Evolutionary conservation across 2,113 vertebrate species (phyloP), one percentile per base, ranked within the genome.

Genomic region (Ailurus styani): DNA sequence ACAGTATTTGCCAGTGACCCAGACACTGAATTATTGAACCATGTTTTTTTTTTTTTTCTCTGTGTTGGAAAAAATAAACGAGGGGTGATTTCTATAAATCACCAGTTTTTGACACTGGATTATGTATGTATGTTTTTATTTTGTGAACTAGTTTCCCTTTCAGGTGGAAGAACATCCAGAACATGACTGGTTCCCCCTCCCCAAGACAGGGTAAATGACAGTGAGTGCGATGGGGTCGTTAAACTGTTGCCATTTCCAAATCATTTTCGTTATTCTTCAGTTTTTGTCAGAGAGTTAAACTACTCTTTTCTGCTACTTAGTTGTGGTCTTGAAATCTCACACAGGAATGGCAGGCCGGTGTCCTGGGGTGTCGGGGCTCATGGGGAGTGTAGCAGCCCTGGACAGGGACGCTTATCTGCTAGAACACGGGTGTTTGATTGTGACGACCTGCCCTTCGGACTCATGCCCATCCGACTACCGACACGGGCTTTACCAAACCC

Each of bases 81-180:
- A 45, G 0, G 23, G 78, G 83, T 86, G 96, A 87, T 95, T 84
- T 91, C 68, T 89, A 4, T 37, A 54, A 77, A 25, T 97, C 90
- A 40, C 96, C n/a, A 45, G 55, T 93, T 85, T 97, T 78, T 42
- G 93, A 87, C 96, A 90, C 94, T 96, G 96, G 91, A 87, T 96
- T 52, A 64, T 57, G 27, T 52, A 64, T 57, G 27, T 79, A 68
- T 45, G 90, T 70, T 75, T 95, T 87, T 31, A 27, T 75, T 66
- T 50, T 95, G 87, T 92, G 87, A 75, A 29, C 73, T 57, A 42
- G 89, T 77, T 93, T 94, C 66, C n/a, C 60, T 91, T 57, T 62
- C 37, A 47, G 94, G 72, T 87, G 3, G 37, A 9, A 72, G 88
- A 86, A 77, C 75, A 20, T 79, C 93, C 45, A 77, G 68, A 81